Percentiles rank a stretch among this genome's conserved stretches.
Conservation (phyloP, 2,113 vertebrate species). For the Patagioenas fasciata region DNA sequence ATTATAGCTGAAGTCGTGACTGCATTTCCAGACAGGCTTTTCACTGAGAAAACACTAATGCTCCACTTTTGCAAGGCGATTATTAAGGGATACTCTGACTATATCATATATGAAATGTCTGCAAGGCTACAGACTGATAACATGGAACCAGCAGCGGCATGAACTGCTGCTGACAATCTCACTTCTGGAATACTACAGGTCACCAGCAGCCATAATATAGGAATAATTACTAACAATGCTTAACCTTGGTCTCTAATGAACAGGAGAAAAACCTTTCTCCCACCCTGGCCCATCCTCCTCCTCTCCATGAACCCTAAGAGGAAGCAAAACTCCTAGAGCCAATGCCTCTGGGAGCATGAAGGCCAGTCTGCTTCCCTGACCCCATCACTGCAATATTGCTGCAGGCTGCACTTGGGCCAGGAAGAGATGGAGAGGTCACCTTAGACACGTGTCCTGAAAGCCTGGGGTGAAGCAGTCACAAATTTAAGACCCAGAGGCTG, state of each 20-base stretch:
- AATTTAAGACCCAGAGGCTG: not conserved
- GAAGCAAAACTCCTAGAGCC: not conserved
- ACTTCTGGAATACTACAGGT: constrained; percentile 39
- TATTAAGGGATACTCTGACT: constrained; percentile 54
- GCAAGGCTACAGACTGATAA: constrained; percentile 57
- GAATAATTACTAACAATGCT: constrained; percentile 59
- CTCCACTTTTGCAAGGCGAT: constrained; percentile 41
- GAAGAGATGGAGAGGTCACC: not conserved
- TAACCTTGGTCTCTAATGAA: constrained; percentile 37
- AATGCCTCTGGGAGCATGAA: not conserved
- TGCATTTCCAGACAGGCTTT: constrained; percentile 37
- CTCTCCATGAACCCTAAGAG: not conserved
- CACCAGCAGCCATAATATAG: constrained; percentile 7
- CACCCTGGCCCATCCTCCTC: not conserved
- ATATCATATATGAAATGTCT: constrained; percentile 44
- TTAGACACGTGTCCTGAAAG: not conserved
- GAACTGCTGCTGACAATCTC: constrained; percentile 47
- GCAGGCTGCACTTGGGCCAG: not conserved
- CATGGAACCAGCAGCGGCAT: constrained; percentile 14
- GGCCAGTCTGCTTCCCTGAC: not conserved
- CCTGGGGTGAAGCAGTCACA: not conserved
- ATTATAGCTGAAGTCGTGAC: constrained; percentile 16
- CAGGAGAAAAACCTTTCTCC: not conserved
- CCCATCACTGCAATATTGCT: not conserved
- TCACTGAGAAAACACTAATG: constrained; percentile 61